Evolutionary conservation across 2,113 vertebrate species (phyloP).

Genomic region (Heliornis fulica): DNA sequence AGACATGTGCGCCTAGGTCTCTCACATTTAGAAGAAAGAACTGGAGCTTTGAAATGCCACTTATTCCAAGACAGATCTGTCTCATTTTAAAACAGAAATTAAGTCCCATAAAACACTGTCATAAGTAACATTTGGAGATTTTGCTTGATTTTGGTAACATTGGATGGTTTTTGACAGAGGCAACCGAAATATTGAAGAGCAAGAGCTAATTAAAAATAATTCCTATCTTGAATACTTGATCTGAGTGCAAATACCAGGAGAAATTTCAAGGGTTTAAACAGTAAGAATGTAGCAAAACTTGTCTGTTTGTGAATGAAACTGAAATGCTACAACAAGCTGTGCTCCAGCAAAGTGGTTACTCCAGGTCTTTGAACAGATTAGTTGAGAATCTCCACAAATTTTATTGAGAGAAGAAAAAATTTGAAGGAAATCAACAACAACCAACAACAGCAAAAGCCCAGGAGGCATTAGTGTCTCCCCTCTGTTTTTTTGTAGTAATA

Average conservation of each 20-base stretch:
- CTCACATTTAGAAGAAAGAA: neutral
- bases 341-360: neutral
- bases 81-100: neutral
- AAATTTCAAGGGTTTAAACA: neutral
- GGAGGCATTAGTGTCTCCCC: neutral
- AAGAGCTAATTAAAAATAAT: neutral
- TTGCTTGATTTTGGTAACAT: neutral
- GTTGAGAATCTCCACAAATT: neutral
- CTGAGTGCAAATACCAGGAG: neutral
- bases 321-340: neutral
- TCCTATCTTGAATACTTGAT: neutral
- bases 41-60: neutral
- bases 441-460: too few relatives aligned
- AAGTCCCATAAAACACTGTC: neutral
- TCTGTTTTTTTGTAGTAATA: neutral
- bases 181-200: neutral
- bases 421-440: neutral
- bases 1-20: accelerated
- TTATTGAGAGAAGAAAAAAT: neutral
- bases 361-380: neutral
- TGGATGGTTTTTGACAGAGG: neutral
- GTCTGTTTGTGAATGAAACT: neutral
- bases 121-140: neutral
- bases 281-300: neutral
- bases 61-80: neutral